Evolutionary conservation across 2,888 invertebrate genomes (phyloP).

Genomic region (Cryptophagus acutangulus): DNA sequence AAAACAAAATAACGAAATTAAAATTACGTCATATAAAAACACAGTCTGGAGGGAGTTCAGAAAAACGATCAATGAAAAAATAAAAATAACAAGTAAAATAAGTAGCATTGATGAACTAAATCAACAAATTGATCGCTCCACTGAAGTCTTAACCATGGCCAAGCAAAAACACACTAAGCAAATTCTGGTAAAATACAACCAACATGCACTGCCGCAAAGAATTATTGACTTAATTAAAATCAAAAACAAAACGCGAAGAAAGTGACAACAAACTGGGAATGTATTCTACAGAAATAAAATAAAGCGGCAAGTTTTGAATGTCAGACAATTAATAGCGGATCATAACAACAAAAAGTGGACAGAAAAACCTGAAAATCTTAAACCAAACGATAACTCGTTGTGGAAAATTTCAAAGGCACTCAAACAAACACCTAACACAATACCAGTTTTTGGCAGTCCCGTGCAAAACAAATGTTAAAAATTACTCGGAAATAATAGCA

Average conservation of each 20-base stretch:
- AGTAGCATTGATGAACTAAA: not conserved
- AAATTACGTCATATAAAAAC: too few species aligned
- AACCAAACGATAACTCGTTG: not conserved
- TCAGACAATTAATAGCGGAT: not conserved
- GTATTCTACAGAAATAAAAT: not conserved
- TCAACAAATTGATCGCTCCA: not conserved
- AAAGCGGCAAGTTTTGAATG: not conserved
- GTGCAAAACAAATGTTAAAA: too few species aligned
- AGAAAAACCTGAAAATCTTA: not conserved
- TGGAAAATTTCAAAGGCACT: not conserved
- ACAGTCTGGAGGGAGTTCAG: not conserved
- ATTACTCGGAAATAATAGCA: too few species aligned
- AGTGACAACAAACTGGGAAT: not conserved
- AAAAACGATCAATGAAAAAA: not conserved
- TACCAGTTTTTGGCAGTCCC: too few species aligned
- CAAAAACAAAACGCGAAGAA: not conserved
- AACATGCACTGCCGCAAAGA: not conserved
- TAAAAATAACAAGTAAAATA: not conserved
- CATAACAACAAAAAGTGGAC: not conserved
- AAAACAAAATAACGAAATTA: too few species aligned
- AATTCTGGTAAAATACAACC: not conserved
- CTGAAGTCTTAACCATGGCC: not conserved
- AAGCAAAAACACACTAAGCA: not conserved
- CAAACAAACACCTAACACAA: not conserved
- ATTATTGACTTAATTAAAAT: not conserved